Percentiles rank a stretch among this genome's conserved stretches.
Evolutionary conservation across 2,797 vertebrate genomes (phyloP).

Genomic region (Cuniculus paca): DNA sequence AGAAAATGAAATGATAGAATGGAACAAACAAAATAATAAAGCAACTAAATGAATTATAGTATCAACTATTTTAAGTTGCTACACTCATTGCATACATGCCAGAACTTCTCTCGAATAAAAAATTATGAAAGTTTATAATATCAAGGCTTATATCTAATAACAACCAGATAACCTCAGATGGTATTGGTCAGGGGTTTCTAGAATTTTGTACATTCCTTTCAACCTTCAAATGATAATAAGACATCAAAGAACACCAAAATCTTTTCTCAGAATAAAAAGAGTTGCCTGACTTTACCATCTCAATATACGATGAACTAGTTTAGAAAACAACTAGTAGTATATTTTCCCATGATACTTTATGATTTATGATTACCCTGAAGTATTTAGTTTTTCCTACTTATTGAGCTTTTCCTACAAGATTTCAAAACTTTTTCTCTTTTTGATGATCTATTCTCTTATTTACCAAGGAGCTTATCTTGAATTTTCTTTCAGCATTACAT

Average conservation of each 20-base stretch:
- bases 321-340: background rate
- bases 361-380: background rate
- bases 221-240: background rate
- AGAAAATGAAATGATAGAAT: background rate
- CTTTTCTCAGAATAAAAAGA: background rate
- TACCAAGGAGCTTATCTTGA: conserved; percentile 11
- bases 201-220: background rate
- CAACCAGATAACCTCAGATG: background rate
- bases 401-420: background rate
- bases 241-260: conserved; percentile 29
- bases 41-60: background rate
- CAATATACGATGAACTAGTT: background rate
- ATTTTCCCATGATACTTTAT: background rate
- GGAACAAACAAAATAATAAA: background rate
- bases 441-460: background rate
- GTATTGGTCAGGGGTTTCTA: background rate
- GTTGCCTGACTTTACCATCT: background rate
- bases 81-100: background rate
- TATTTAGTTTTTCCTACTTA: background rate
- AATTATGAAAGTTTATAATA: background rate
- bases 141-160: background rate
- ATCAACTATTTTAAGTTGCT: background rate
- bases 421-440: conserved; percentile 46
- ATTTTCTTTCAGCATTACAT: background rate
- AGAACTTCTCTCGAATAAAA: conserved; percentile 18